These are phyloP conservation scores for Ceratoteleas bidentatus DNA, from an alignment of 1,140 invertebrate species.

Conservation along the genomic window DNA sequence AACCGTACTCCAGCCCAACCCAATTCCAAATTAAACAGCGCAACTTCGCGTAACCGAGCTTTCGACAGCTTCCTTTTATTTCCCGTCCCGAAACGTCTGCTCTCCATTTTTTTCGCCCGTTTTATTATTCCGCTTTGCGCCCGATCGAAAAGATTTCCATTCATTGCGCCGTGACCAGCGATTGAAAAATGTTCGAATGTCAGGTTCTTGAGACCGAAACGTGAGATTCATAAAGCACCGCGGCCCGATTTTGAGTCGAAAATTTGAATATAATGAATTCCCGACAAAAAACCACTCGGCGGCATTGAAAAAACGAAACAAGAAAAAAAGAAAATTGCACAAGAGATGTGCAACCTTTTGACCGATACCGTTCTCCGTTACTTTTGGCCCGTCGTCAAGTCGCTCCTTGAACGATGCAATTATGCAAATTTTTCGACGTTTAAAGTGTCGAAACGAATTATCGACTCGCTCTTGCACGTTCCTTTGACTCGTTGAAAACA, in stretches of 20 bases:
- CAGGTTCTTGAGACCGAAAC: constrained; percentile 31
- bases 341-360: constrained; percentile 31
- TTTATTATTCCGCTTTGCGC: constrained; percentile 24
- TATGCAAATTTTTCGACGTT: constrained; percentile 44
- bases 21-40: no score
- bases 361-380: constrained; percentile 26
- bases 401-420: constrained; percentile 43
- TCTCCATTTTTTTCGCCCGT: constrained; percentile 2
- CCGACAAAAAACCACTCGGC: constrained; percentile 4
- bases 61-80: background rate
- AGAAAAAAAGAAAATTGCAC: constrained; percentile 18
- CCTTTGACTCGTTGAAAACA: constrained; percentile 22
- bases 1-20: no score
- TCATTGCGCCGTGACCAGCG: constrained; percentile 5
- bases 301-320: constrained; percentile 13
- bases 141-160: constrained; percentile 35
- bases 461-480: constrained; percentile 22
- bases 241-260: constrained; percentile 13
- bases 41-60: no score
- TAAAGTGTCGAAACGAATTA: constrained; percentile 38
- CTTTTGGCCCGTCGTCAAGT: constrained; percentile 36
- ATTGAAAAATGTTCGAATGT: constrained; percentile 35
- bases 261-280: constrained; percentile 38
- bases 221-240: constrained; percentile 41
- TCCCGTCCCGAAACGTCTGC: background rate